Percentiles rank a stretch among this genome's conserved stretches.
These are phyloP conservation scores for Sinonovacula constricta DNA, from an alignment of 1,140 invertebrate species.

Conservation along the genomic window DNA sequence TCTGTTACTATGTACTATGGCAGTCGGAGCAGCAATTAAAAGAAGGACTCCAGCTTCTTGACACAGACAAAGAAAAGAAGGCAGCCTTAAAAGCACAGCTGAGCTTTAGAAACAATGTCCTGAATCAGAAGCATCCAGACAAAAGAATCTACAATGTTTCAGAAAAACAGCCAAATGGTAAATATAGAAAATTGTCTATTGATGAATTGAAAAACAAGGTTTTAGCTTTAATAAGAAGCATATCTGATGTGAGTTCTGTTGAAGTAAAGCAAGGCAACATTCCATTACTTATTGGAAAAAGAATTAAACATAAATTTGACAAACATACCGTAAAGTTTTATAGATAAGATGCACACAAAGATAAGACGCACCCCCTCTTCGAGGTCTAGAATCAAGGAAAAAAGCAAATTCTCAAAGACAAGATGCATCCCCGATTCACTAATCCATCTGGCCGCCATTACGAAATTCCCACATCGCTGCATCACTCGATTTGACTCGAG, in stretches of 20 bases:
- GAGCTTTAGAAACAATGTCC: conserved; percentile 9
- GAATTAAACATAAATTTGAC: conserved; percentile 33
- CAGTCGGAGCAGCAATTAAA: neutral
- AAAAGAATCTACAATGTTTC: neutral
- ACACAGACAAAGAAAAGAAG: neutral
- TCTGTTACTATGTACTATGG: conserved; percentile 16
- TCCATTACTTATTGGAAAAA: conserved; percentile 36
- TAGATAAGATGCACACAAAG: too few species aligned
- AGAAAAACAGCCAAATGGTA: neutral
- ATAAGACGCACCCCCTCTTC: too few species aligned
- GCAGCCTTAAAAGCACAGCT: conserved; percentile 15
- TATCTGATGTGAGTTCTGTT: neutral
- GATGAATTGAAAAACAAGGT: conserved; percentile 41
- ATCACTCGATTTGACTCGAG: too few species aligned
- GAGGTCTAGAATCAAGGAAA: too few species aligned
- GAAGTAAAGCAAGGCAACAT: neutral
- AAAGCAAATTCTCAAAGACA: too few species aligned
- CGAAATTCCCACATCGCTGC: too few species aligned
- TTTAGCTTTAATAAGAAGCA: neutral
- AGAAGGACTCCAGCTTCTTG: neutral
- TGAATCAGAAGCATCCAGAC: conserved; percentile 7
- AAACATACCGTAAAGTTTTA: too few species aligned
- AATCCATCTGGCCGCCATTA: too few species aligned
- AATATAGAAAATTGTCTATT: conserved; percentile 6
- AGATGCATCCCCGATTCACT: too few species aligned